phyloP scores from a whole-genome alignment of 2,797 vertebrate species.

The Dendrocincla tyrannina region DNA sequence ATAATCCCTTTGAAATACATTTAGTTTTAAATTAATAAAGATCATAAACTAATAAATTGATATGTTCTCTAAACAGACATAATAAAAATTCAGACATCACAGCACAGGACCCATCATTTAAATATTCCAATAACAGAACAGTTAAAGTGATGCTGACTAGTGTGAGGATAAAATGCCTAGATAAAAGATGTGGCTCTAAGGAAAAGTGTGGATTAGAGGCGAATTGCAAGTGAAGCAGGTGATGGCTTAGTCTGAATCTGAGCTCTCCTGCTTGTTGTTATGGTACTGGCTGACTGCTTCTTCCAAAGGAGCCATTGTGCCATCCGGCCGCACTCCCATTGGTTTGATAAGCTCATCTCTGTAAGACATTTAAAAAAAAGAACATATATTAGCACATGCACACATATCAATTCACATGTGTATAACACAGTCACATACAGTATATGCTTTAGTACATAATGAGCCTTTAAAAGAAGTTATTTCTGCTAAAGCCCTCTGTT shows the following conservation, averaged over 20 bases:
- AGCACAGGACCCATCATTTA: slow-evolving; percentile 63
- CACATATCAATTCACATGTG: slow-evolving; percentile 1
- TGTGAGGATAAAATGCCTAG: slow-evolving; percentile 67
- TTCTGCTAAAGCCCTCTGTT: slow-evolving; percentile 58
- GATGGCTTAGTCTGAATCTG: slow-evolving; percentile 87
- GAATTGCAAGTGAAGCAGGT: slow-evolving; percentile 54
- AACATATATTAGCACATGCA: slow-evolving; percentile 65
- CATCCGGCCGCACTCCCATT: slow-evolving; percentile 92
- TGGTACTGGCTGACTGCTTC: slow-evolving; percentile 83
- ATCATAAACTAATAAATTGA: slow-evolving; percentile 11
- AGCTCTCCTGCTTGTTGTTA: slow-evolving; percentile 80
- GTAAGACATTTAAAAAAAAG: slow-evolving; percentile 68
- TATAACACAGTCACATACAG: slow-evolving; percentile 38
- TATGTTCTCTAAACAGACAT: slow-evolving; percentile 49
- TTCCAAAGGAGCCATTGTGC: slow-evolving; percentile 92
- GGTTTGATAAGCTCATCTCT: slow-evolving; percentile 95
- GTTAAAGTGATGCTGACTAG: slow-evolving; percentile 70
- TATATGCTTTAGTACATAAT: neutral
- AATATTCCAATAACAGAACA: slow-evolving; percentile 64
- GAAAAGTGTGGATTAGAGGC: slow-evolving; percentile 61
- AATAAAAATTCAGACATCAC: slow-evolving; percentile 61
- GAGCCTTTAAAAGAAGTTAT: slow-evolving; percentile 69
- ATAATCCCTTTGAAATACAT: slow-evolving; percentile 43
- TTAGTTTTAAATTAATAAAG: slow-evolving; percentile 55
- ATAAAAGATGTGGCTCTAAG: slow-evolving; percentile 72